Evolutionary conservation across 2,797 vertebrate species (phyloP).

Genomic region (Naso thynnoides): DNA sequence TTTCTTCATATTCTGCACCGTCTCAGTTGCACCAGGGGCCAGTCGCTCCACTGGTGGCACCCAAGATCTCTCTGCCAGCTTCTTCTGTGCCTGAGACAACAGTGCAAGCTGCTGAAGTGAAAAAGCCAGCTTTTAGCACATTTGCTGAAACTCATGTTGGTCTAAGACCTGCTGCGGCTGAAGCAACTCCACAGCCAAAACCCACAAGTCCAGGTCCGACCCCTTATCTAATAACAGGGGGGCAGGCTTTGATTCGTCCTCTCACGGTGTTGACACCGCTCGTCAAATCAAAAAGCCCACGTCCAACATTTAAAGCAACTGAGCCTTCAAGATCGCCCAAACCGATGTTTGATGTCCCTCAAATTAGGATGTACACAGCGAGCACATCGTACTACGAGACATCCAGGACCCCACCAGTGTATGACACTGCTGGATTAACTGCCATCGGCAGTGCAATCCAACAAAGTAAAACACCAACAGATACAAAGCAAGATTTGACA

Average conservation of each 20-base stretch:
- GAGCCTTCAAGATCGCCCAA: slow-evolving; percentile 80
- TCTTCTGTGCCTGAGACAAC: slow-evolving; percentile 33
- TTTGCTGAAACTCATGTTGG: slow-evolving; percentile 46
- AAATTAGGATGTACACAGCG: slow-evolving; percentile 86
- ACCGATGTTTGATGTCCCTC: slow-evolving; percentile 87
- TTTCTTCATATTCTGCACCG: slow-evolving; percentile 54
- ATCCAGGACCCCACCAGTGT: slow-evolving; percentile 77
- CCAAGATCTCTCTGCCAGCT: slow-evolving; percentile 34
- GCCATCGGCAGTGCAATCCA: slow-evolving; percentile 69
- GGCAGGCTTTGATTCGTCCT: slow-evolving; percentile 56
- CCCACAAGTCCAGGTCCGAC: slow-evolving; percentile 45
- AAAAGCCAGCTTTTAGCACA: slow-evolving; percentile 41
- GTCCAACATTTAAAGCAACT: slow-evolving; percentile 79
- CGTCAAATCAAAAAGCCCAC: slow-evolving; percentile 77
- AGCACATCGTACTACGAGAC: slow-evolving; percentile 81
- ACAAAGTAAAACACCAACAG: slow-evolving; percentile 69
- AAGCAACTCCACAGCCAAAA: slow-evolving; percentile 39
- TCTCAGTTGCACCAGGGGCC: slow-evolving; percentile 37
- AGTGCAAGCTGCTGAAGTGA: slow-evolving; percentile 43
- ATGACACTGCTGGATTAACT: slow-evolving; percentile 74
- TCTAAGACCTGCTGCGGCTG: slow-evolving; percentile 32
- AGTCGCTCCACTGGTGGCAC: slow-evolving; percentile 21
- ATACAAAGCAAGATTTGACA: slow-evolving; percentile 48
- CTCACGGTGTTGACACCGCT: slow-evolving; percentile 68
- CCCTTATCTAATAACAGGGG: slow-evolving; percentile 38